Evolutionary conservation across 1,140 invertebrate species (phyloP), one percentile per base, ranked within the genome.

Genomic region (Danaus plexippus): DNA sequence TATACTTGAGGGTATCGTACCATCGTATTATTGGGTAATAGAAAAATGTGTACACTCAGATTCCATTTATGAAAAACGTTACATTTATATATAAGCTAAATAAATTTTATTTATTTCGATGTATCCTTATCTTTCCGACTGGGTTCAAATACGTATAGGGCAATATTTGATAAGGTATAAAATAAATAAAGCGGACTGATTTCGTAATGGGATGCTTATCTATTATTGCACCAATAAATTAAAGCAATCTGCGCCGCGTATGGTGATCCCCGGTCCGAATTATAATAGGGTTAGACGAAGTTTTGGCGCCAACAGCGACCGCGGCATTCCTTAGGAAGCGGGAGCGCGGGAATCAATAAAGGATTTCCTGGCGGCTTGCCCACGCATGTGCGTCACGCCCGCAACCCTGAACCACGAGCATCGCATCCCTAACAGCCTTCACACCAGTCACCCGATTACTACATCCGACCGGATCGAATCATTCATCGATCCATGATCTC

Each of bases 271-370:
- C 69, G 72, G 66, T 65, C 60, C 53, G 59, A 75, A 70, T 79
- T 80, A 77, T 73, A 78, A 75, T 72, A 64, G 65, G 63, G 69
- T 63, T 66, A 66, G 73, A 69, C 52, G 65, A 59, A 75, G 76
- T 81, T 84, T 80, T 74, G 77, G 77, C 77, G 80, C 75, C 71
- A 85, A 75, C 66, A 80, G 75, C 70, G 80, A 67, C 73, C 76
- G 80, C 73, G 75, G 81, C 77, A 85, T 85, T 85, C 80, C 77
- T 85, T 77, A 84, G 77, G 78, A 82, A 80, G 65, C 72, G 75
- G 71, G 71, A 80, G 79, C 77, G 80, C 80, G 80, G 83, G 83
- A 84, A 84, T 86, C 83, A 80, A 86, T 86, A 86, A 86, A 83
- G 80, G 80, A 86, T 84, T 86, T 86, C 75, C 80, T 84, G 83